phyloP scores from a whole-genome alignment of 2,113 vertebrate species.

The Tetrao urogallus region DNA sequence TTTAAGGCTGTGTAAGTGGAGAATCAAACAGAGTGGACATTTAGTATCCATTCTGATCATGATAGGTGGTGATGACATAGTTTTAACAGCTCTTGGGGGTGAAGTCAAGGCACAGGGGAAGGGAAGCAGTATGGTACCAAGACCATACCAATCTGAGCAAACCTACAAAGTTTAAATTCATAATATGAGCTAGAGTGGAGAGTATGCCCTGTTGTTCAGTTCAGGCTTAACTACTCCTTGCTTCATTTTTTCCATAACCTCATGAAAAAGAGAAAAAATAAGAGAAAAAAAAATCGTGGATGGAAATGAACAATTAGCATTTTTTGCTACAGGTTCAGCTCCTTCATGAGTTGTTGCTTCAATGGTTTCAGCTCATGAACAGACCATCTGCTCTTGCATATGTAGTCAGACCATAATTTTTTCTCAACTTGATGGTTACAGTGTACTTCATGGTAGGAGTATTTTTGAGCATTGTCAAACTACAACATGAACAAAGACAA shows the following conservation, averaged over 20 bases:
- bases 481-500: not conserved
- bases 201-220: not conserved
- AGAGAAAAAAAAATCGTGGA: accelerated
- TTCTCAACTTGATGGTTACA: not conserved
- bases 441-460: not conserved
- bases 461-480: not conserved
- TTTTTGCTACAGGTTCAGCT: not conserved
- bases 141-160: not conserved
- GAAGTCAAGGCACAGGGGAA: not conserved
- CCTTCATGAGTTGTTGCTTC: not conserved
- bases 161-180: not conserved
- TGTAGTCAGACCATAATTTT: not conserved
- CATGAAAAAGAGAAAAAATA: not conserved
- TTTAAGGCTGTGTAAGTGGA: accelerated
- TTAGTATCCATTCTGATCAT: accelerated
- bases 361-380: not conserved
- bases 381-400: not conserved
- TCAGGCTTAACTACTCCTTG: not conserved
- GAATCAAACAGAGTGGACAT: not conserved
- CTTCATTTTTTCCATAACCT: not conserved
- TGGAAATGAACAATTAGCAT: not conserved
- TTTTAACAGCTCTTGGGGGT: not conserved
- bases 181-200: too few relatives aligned
- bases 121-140: not conserved
- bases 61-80: accelerated